Percentiles rank a stretch among this genome's conserved stretches.
Conservation (phyloP, 2,113 vertebrate genomes). For the Dasyornis broadbenti region DNA sequence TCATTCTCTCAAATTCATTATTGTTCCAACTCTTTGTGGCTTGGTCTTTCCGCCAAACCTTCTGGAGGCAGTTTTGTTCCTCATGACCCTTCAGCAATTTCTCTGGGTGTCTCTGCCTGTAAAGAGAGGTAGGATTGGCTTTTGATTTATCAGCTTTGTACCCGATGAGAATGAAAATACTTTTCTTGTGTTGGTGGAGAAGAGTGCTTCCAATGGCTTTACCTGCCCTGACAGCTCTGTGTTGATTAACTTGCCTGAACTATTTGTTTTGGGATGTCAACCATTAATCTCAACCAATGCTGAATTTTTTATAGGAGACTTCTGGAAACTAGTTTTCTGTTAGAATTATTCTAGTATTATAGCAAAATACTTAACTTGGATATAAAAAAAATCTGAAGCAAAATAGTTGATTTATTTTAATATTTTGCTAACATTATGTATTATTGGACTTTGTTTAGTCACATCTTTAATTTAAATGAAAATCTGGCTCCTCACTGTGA, state of each 20-base stretch:
- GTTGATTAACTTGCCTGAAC: neutral
- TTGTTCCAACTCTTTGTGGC: neutral
- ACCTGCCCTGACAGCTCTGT: neutral
- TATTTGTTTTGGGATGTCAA: neutral
- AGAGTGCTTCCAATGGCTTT: neutral
- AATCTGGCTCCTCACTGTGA: constrained; percentile 17
- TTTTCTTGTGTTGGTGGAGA: neutral
- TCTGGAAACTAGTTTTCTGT: neutral
- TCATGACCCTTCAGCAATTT: neutral
- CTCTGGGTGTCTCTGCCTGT: neutral
- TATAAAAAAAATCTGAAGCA: neutral
- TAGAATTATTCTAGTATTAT: neutral
- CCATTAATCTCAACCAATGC: neutral
- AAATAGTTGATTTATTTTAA: neutral
- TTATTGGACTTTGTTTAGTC: constrained; percentile 44
- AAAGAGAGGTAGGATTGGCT: neutral
- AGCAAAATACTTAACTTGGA: neutral
- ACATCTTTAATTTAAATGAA: constrained; percentile 62
- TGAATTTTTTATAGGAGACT: neutral
- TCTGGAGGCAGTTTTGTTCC: neutral
- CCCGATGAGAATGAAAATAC: neutral
- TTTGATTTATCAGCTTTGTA: neutral
- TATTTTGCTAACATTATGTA: neutral
- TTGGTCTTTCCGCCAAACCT: neutral
- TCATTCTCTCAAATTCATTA: neutral